Percentiles rank a stretch among this genome's conserved stretches.
Evolutionary conservation across 2,888 invertebrate species (phyloP).

Genomic region (Pammene fasciana): DNA sequence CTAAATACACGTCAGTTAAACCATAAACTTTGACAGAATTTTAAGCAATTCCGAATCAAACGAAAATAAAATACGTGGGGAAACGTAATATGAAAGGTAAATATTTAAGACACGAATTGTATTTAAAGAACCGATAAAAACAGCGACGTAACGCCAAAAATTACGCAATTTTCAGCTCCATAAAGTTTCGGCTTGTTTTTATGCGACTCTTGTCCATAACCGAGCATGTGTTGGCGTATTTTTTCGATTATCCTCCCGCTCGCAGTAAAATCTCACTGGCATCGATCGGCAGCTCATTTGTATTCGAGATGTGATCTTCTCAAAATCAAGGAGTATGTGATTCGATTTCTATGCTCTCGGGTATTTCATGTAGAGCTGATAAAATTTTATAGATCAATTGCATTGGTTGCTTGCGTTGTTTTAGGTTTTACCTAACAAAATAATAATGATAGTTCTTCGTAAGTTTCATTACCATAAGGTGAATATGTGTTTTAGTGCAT

Average conservation of each 20-base stretch:
- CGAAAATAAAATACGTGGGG: too few species aligned
- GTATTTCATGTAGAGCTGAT: conserved; percentile 58
- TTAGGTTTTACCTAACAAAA: too few species aligned
- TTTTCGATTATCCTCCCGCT: conserved; percentile 51
- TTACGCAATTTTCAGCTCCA: conserved; percentile 1
- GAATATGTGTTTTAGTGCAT: too few species aligned
- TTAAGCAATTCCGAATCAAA: too few species aligned
- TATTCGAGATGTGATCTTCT: conserved; percentile 71
- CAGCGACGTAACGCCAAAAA: conserved; percentile 9
- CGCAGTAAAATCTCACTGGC: conserved; percentile 53
- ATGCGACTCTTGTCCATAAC: conserved; percentile 27
- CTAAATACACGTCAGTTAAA: too few species aligned
- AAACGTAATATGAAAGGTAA: not conserved
- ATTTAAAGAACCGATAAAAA: conserved; percentile 5
- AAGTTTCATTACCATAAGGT: too few species aligned
- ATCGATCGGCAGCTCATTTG: conserved; percentile 65
- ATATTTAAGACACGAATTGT: not conserved
- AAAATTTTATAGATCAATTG: conserved; percentile 9
- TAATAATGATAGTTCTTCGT: too few species aligned
- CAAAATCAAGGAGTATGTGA: conserved; percentile 83
- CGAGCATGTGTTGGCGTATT: conserved; percentile 38
- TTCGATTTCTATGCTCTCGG: conserved; percentile 76
- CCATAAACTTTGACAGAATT: too few species aligned
- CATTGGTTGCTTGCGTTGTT: too few species aligned
- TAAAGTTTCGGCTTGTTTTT: conserved; percentile 20